Base-by-base conservation (phyloP, 2,888 invertebrate genomes). In the Chrysolina americana region DNA sequence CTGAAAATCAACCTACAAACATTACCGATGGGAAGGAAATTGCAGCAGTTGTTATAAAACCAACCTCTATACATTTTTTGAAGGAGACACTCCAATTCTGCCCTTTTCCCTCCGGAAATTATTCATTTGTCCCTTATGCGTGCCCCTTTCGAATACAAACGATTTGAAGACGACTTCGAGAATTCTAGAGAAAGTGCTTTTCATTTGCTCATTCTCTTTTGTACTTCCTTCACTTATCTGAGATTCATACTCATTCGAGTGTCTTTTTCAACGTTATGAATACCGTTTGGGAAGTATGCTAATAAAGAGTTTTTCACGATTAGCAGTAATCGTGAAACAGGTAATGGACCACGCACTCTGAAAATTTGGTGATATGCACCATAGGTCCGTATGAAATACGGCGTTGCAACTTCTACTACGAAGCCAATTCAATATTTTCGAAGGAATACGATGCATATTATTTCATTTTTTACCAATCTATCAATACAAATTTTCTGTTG, bases 71-170 rank as follows among this genome's bases (percentile, higher is more conserved):
- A 53, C 21, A 53, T 53, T 53, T 53, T 53, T 21, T 13, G 19
- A 23, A 53, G 53, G 53, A 53, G 53, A 53, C 53, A 53, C 53
- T 53, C 53, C 53, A 21, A 53, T 53, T 53, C 53, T 53, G 53
- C 53, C 21, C 19, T 53, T 53, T 53, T 53, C 53, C 53, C 53
- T 53, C 19, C 53, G 63, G 63, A 63, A 63, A 63, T 63, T 63
- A 36, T 63, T 17, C 63, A 41, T 63, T 63, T 41, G 23, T 28
- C 41, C 36, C 23, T 56, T 63, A 13, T 63, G 19, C 63, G 63
- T 63, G 36, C 36, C 63, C 41, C n/a, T n/a, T 63, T 63, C 23
- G 63, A 41, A 63, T 63, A 63, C 41, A 63, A 63, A 63, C 41
- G 63, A 63, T 63, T 63, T 2, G 19, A 63, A 41, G 63, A 53